Evolutionary conservation across 2,797 vertebrate species (phyloP).

Genomic region (Schizopygopsis pylzovi): DNA sequence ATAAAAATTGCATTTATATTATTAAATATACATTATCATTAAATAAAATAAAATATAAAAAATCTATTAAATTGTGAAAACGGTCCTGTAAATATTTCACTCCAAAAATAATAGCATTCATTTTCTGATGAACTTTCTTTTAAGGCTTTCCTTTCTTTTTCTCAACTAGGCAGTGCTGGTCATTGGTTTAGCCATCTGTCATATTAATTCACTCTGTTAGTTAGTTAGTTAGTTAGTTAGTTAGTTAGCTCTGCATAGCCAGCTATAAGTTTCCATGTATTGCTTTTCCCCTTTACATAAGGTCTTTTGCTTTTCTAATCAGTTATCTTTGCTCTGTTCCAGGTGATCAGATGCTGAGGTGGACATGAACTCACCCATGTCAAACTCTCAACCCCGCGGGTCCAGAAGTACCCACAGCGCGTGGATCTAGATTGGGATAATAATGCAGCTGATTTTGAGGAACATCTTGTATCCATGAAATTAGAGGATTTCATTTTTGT

Average conservation of each 20-base stretch:
- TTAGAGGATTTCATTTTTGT: neutral
- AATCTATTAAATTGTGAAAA: neutral
- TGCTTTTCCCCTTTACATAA: neutral
- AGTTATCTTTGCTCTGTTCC: conserved; percentile 51
- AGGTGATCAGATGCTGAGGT: conserved; percentile 42
- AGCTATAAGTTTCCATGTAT: neutral
- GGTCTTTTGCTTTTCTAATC: neutral
- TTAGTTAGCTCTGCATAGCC: neutral
- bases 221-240: neutral
- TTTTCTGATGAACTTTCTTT: neutral
- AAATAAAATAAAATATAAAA: neutral
- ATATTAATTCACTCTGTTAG: neutral
- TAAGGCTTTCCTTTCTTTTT: neutral
- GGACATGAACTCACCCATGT: conserved; percentile 8
- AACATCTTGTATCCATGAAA: neutral
- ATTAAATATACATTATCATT: neutral
- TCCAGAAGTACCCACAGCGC: neutral
- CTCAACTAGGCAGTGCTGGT: neutral
- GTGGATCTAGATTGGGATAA: conserved; percentile 1
- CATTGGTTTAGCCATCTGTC: neutral
- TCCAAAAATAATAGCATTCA: too few relatives aligned
- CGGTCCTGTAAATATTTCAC: too few relatives aligned
- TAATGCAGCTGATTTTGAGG: neutral
- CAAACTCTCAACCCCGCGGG: neutral
- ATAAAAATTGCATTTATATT: too few relatives aligned